These are phyloP conservation scores for Rhingia rostrata DNA, from an alignment of 2,888 invertebrate genomes.

Conservation along the genomic window DNA sequence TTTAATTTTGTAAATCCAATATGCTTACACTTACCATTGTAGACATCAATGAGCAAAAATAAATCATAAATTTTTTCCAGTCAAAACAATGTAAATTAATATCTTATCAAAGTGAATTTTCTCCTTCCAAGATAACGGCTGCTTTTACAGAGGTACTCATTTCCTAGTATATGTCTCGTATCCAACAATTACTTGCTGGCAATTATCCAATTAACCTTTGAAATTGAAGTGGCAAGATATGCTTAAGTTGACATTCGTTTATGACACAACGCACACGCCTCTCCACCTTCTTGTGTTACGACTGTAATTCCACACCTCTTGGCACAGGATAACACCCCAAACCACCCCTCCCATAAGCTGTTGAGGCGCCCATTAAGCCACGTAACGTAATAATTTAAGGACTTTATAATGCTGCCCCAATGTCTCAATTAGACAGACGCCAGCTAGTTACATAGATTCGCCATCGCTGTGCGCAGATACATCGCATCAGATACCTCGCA, in stretches of 20 bases:
- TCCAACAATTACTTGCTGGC: conserved; percentile 9
- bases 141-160: not conserved
- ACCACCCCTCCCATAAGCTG: not conserved
- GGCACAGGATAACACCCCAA: conserved; percentile 1
- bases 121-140: not conserved
- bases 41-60: not conserved
- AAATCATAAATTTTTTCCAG: not conserved
- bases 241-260: conserved; percentile 31
- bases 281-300: not conserved
- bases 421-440: conserved; percentile 68
- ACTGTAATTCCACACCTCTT: conserved; percentile 8
- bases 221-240: conserved; percentile 25
- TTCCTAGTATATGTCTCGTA: not conserved
- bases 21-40: too few species aligned
- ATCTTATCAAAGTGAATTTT: not conserved
- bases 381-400: conserved; percentile 63
- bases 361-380: conserved; percentile 17
- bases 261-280: conserved; percentile 7
- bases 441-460: conserved; percentile 13
- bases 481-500: not conserved
- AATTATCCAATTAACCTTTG: conserved; percentile 59
- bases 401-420: conserved; percentile 63
- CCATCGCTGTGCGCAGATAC: not conserved
- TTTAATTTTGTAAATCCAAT: too few species aligned
- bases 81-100: conserved; percentile 13